Evolutionary conservation across 2,113 vertebrate genomes (phyloP), one percentile per base, ranked within the genome.

Genomic region (Antechinus flavipes): DNA sequence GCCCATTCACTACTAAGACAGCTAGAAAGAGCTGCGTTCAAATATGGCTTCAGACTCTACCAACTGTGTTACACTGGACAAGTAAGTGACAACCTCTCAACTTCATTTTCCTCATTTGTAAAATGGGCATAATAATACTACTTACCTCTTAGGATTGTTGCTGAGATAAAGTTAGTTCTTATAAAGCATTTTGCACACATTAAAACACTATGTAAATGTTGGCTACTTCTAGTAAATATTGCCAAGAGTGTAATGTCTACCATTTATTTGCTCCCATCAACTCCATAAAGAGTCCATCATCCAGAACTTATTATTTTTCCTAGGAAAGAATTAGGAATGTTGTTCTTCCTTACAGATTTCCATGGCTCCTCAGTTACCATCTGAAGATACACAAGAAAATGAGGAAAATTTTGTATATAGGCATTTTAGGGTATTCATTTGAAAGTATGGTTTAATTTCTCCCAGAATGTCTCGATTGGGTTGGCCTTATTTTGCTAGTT

Each of bases 401-500:
- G 30, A 91, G 46, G 11, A 68, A 68, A 0, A 35, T 96, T 55
- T 24, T 93, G 6, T 91, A 35, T 90, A 30, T 89, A 96, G 4
- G 9, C 92, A 89, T n/a, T 89, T 61, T 68, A 89, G 46, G 5
- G 2, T 90, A 55, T 93, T 89, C 2, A 47, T 89, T 95, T 95
- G 95, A n/a, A 92, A 93, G 61, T n/a, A 25, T 92, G 56, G 46
- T n/a, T 95, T 24, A 24, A 56, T 96, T 96, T 95, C n/a, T 96
- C 93, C 89, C 26, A 54, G 46, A 19, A 9, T 35, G 26, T 47
- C 2, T 54, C 61, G n/a, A 16, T 24, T 94, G 19, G 24, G 49
- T 42, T 52, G 9, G 50, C 8, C 50, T 52, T 52, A n/a, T 76
- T 92, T 93, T 91, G 89, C 54, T 56, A 93, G 93, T 25, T 26